A percentile compares a stretch with the other conserved stretches of the same genome.
These are phyloP conservation scores for Pseudonaja textilis DNA, from an alignment of 2,113 vertebrate genomes.

Conservation along the genomic window DNA sequence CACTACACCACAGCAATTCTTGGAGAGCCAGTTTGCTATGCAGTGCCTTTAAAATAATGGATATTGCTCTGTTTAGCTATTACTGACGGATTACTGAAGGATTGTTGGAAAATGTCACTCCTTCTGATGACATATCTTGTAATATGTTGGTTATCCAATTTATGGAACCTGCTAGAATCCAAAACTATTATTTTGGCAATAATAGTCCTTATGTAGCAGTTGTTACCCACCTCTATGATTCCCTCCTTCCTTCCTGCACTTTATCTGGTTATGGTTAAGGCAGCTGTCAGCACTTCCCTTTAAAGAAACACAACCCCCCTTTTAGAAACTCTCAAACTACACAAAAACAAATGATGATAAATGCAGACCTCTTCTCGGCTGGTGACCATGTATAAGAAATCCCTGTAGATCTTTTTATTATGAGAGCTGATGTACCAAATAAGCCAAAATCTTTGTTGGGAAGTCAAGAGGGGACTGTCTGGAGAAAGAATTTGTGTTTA, in stretches of 20 bases:
- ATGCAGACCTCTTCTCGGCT: conserved; percentile 52
- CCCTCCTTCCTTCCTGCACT: conserved; percentile 46
- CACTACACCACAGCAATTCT: neutral
- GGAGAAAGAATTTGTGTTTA: neutral
- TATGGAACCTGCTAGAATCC: neutral
- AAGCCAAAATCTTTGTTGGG: neutral
- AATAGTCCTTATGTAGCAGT: conserved; percentile 27
- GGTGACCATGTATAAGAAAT: conserved; percentile 27
- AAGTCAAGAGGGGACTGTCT: neutral
- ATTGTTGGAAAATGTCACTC: neutral
- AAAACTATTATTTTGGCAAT: neutral
- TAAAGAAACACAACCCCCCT: conserved; percentile 52
- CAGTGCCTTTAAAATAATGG: neutral
- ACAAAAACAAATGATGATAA: conserved; percentile 60
- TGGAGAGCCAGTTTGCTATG: neutral
- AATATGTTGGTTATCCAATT: neutral
- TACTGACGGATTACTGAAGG: neutral
- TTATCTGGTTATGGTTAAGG: conserved; percentile 47
- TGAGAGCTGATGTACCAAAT: conserved; percentile 29
- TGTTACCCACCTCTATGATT: conserved; percentile 24
- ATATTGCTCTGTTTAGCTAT: neutral
- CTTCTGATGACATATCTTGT: neutral
- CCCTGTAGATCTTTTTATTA: conserved; percentile 32
- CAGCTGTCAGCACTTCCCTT: conserved; percentile 59
- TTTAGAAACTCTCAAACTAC: conserved; percentile 51